Conservation (phyloP, 2,888 invertebrate species). For the Rhaphigaster nebulosa region DNA sequence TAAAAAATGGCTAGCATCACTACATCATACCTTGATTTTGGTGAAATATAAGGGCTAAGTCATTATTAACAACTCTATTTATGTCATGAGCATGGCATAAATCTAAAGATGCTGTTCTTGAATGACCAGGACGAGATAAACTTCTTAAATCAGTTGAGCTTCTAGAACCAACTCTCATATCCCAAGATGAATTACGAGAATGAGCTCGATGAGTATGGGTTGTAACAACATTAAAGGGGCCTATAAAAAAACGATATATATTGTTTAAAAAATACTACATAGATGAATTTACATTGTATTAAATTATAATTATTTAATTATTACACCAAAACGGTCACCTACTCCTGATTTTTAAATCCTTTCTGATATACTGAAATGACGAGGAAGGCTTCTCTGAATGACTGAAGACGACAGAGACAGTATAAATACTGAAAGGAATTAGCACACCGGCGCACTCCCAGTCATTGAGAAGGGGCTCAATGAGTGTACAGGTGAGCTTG, state of each 20-base stretch:
- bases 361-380: too few relatives aligned
- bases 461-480: too few relatives aligned
- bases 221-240: conserved; percentile 57
- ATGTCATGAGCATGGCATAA: conserved; percentile 79
- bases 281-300: background rate
- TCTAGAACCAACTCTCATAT: conserved; percentile 74
- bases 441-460: too few relatives aligned
- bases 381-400: too few relatives aligned
- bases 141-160: conserved; percentile 71
- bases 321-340: too few relatives aligned
- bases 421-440: too few relatives aligned
- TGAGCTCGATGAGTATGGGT: conserved; percentile 69
- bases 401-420: too few relatives aligned
- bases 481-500: too few relatives aligned
- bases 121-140: conserved; percentile 75
- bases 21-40: conserved; percentile 70
- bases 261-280: background rate
- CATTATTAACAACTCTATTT: conserved; percentile 79
- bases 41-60: conserved; percentile 79
- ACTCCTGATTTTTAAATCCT: too few relatives aligned
- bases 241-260: background rate
- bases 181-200: conserved; percentile 87
- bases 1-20: background rate
- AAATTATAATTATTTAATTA: background rate
- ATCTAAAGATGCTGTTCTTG: conserved; percentile 87